Conservation (phyloP, 2,797 vertebrate genomes). For the Sciurus vulgaris region DNA sequence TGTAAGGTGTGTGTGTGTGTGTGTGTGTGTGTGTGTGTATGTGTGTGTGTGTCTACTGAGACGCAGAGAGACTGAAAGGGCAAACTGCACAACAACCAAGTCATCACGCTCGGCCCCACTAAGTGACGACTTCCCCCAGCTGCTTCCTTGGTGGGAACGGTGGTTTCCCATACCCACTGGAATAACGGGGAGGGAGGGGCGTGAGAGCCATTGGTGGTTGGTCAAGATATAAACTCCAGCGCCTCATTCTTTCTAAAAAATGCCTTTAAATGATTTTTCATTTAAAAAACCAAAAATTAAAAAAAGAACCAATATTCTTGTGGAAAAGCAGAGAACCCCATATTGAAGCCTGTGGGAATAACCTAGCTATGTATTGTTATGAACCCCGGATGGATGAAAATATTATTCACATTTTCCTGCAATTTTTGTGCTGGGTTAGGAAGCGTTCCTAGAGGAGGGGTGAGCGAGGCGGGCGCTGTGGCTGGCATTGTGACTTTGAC, state of each 20-base stretch:
- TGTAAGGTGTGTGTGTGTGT: neutral
- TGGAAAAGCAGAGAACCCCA: neutral
- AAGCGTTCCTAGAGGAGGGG: slow-evolving; percentile 34
- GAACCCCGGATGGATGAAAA: slow-evolving; percentile 67
- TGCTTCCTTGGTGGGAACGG: slow-evolving; percentile 34
- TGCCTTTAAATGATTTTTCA: neutral
- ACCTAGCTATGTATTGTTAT: neutral
- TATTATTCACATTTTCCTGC: slow-evolving; percentile 67
- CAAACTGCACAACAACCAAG: neutral
- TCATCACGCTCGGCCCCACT: neutral
- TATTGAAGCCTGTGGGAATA: neutral
- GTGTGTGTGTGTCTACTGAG: neutral
- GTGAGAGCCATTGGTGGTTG: neutral
- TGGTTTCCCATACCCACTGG: slow-evolving; percentile 25
- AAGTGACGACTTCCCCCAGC: neutral
- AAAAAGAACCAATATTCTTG: slow-evolving; percentile 20
- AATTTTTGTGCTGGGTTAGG: slow-evolving; percentile 61
- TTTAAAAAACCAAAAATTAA: neutral
- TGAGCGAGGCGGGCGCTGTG: neutral
- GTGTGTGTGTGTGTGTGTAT: neutral
- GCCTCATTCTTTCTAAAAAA: slow-evolving; percentile 58
- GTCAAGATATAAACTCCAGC: slow-evolving; percentile 26
- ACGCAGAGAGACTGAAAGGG: neutral
- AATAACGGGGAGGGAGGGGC: neutral
- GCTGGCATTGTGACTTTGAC: slow-evolving; percentile 68